These are phyloP conservation scores for Lucifuga dentata DNA, from an alignment of 2,113 vertebrate species.

Conservation along the genomic window DNA sequence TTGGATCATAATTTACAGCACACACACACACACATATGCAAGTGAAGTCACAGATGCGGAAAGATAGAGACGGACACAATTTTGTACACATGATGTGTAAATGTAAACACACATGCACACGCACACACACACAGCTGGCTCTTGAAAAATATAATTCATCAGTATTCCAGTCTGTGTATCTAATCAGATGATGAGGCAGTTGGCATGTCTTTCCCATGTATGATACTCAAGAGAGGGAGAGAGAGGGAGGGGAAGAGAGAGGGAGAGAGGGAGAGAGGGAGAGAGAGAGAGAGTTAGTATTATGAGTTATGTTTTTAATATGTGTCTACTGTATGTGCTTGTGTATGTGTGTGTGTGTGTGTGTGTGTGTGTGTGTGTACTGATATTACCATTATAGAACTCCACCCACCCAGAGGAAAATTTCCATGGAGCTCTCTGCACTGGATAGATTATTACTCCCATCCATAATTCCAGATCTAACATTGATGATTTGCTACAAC, in stretches of 20 bases:
- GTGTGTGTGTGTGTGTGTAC: slow-evolving; percentile 1
- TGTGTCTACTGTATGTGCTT: not conserved
- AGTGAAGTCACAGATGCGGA: slow-evolving; percentile 36
- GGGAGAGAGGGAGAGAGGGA: too few species aligned
- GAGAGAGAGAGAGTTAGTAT: too few species aligned
- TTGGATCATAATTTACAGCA: slow-evolving; percentile 54
- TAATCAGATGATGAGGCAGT: too few species aligned
- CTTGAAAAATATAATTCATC: slow-evolving; percentile 39
- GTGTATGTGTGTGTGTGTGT: slow-evolving; percentile 17
- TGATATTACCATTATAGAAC: too few species aligned
- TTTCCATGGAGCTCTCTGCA: too few species aligned
- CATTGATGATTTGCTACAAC: not conserved
- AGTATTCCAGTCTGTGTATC: slow-evolving; percentile 25
- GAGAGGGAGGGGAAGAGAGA: too few species aligned
- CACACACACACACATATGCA: slow-evolving; percentile 1
- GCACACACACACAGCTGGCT: slow-evolving; percentile 31
- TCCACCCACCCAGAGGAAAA: not conserved
- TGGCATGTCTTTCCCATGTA: too few species aligned
- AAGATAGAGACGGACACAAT: slow-evolving; percentile 28
- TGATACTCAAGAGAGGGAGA: slow-evolving; percentile 12
- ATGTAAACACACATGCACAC: slow-evolving; percentile 22
- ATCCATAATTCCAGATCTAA: too few species aligned
- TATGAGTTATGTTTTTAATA: too few species aligned
- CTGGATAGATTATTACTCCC: too few species aligned
- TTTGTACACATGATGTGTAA: slow-evolving; percentile 7